These are phyloP conservation scores for Calyptomena viridis DNA, from an alignment of 2,113 vertebrate genomes.

Conservation along the genomic window DNA sequence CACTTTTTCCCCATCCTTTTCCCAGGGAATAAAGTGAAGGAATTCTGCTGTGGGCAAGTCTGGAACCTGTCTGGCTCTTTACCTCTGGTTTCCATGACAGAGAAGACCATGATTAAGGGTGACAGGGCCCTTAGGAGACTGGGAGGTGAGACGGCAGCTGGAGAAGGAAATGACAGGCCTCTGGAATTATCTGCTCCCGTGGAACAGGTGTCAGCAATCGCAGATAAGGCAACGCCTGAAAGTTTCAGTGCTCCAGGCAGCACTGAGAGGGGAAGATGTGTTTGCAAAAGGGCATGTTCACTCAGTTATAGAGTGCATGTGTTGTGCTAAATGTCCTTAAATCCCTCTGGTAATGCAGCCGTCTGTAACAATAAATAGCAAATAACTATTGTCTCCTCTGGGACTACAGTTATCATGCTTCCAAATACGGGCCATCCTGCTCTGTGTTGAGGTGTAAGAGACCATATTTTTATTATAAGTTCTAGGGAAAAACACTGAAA, in stretches of 20 bases:
- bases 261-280: constrained; percentile 28
- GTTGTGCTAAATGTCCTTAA: constrained; percentile 49
- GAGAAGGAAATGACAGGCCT: constrained; percentile 43
- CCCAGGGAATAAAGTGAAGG: neutral
- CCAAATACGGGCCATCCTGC: neutral
- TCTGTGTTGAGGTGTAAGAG: neutral
- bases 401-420: constrained; percentile 7
- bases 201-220: neutral
- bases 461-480: neutral
- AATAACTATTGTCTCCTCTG: constrained; percentile 34
- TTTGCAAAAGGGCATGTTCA: constrained; percentile 49
- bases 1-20: neutral
- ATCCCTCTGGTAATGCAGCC: constrained; percentile 33
- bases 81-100: constrained; percentile 24
- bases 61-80: constrained; percentile 47
- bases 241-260: constrained; percentile 16
- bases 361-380: constrained; percentile 55
- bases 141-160: constrained; percentile 46
- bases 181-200: neutral
- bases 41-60: constrained; percentile 24
- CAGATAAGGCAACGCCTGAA: neutral
- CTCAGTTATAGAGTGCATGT: constrained; percentile 12
- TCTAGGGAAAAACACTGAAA: neutral
- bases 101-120: neutral
- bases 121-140: constrained; percentile 46